These are phyloP conservation scores for Augiades crinisus DNA, from an alignment of 2,888 invertebrate species.

Conservation along the genomic window DNA sequence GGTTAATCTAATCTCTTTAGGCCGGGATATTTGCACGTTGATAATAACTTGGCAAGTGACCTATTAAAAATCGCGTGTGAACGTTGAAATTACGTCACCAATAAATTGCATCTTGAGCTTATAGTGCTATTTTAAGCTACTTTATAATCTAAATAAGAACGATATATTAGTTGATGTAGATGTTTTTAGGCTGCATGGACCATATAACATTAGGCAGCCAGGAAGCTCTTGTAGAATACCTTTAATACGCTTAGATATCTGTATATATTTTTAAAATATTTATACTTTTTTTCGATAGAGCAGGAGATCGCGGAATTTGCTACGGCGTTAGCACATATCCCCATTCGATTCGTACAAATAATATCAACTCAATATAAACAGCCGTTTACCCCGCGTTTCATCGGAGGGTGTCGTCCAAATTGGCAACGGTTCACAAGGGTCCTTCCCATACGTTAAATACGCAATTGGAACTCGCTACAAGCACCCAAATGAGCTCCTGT, in stretches of 20 bases:
- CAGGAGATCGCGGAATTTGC: background rate
- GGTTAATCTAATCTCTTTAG: constrained; percentile 72
- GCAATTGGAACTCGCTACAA: constrained; percentile 73
- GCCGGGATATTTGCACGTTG: constrained; percentile 74
- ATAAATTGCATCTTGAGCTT: too few relatives aligned
- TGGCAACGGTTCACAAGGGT: constrained; percentile 73
- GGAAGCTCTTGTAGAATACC: too few relatives aligned
- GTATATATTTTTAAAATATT: too few relatives aligned
- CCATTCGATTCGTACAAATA: constrained; percentile 50
- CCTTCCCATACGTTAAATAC: constrained; percentile 76
- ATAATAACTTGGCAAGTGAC: constrained; percentile 66
- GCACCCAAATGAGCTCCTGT: constrained; percentile 73
- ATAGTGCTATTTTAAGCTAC: too few relatives aligned
- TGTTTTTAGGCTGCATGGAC: too few relatives aligned
- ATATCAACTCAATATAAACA: constrained; percentile 64
- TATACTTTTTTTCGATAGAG: too few relatives aligned
- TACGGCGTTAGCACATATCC: constrained; percentile 36
- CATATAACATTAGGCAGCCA: too few relatives aligned
- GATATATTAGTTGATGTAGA: too few relatives aligned
- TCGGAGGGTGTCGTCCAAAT: constrained; percentile 59
- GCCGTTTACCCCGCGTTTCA: constrained; percentile 41
- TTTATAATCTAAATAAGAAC: too few relatives aligned
- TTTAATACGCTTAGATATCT: too few relatives aligned
- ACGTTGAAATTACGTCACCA: background rate
- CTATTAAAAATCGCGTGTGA: constrained; percentile 46